A percentile compares a stretch with the other conserved stretches of the same genome.
Evolutionary conservation across 2,113 vertebrate genomes (phyloP).

Genomic region (Pogona vitticeps): DNA sequence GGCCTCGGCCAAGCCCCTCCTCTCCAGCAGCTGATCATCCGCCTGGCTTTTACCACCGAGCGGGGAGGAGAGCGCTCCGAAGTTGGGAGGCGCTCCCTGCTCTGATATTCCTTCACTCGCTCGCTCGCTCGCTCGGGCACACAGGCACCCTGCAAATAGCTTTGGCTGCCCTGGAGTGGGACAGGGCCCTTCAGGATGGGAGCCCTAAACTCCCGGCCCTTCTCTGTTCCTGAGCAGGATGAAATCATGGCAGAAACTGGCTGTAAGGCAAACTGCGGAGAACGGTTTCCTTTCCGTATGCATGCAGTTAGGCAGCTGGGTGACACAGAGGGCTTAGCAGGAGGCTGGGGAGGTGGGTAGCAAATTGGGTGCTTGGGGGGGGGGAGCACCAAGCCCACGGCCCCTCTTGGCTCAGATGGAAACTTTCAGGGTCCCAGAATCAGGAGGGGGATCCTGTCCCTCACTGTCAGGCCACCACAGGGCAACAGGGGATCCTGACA

Average conservation of each 20-base stretch:
- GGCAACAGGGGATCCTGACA: too few relatives aligned
- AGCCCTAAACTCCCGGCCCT: not conserved
- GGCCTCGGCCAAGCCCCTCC: not conserved
- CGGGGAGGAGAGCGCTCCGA: not conserved
- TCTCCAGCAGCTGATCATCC: not conserved
- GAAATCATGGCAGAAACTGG: constrained; percentile 12
- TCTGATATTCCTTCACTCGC: not conserved
- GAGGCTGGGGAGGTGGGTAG: not conserved
- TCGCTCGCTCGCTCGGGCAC: not conserved
- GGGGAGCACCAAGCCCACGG: too few relatives aligned
- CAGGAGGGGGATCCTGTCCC: too few relatives aligned
- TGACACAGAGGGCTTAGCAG: not conserved
- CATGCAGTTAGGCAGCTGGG: not conserved
- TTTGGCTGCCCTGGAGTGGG: not conserved
- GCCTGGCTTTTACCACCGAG: not conserved
- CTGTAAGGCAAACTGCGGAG: constrained; percentile 7
- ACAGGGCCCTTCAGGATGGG: not conserved
- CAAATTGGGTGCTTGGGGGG: too few relatives aligned
- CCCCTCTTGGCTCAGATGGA: too few relatives aligned
- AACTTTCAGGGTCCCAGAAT: too few relatives aligned
- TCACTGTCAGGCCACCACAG: too few relatives aligned
- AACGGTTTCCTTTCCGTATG: not conserved
- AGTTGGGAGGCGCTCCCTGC: not conserved
- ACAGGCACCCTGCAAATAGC: not conserved
- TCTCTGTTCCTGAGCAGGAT: not conserved